Evolutionary conservation across 92 coral and sea anemone genomes (phyloP), one percentile per base, ranked within the genome.

Genomic region (Bergia sp.): DNA sequence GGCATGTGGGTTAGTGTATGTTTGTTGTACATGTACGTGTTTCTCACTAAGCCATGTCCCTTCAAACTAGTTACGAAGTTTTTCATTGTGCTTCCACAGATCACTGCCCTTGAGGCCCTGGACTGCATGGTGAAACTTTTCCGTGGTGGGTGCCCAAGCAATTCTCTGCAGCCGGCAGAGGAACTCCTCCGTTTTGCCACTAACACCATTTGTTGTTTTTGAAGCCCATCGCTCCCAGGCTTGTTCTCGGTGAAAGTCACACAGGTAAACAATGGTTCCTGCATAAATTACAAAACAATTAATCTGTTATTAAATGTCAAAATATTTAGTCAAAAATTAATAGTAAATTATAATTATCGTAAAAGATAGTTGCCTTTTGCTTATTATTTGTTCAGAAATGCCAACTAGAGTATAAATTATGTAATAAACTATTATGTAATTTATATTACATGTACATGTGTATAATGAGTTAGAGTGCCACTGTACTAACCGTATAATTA

Each of bases 201-300:
- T 38, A 0, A 87, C 91, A 73, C 89, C 92, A 77, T 90, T 67
- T 15, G 50, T 89, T 74, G 49, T 50, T 49, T 86, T 86, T 42
- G 86, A 50, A 3, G 76, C 79, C 94, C 94, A 92, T 41, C 92
- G 50, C 55, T 93, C 91, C 94, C 94, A 93, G 12, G 96, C 94
- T 69, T 93, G 94, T 49, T 88, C 91, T 0, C 94, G 81, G 41
- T 91, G 93, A 55, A 93, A 93, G 76, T 93, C 94, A 23, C 96
- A 93, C 6, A 92, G 88, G 77, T 86, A 89, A 43, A 91, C 94
- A 45, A 23, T 80, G 74, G 91, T 86, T n/a, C 82, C 93, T 73
- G 2, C 37, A 15, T 73, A 11, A 73, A 73, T 73, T 15, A 73
- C 37, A 67, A 58, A 3, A 13, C 77, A 36, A 5, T 73, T 73